Evolutionary conservation across 2,888 invertebrate species (phyloP).

Genomic region (Nomada ferruginata): DNA sequence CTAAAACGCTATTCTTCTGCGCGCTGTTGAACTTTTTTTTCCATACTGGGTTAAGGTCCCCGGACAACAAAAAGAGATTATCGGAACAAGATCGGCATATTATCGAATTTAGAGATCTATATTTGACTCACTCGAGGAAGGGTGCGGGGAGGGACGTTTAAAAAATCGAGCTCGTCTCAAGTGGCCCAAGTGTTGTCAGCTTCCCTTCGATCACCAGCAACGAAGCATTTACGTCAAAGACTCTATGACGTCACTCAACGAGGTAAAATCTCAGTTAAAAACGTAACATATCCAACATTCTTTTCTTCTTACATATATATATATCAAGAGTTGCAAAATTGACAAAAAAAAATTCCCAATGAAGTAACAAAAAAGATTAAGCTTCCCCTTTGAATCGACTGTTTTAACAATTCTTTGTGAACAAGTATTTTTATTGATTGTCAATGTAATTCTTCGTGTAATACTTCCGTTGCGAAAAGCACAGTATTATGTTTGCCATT

Average conservation of each 20-base stretch:
- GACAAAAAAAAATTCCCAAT: not conserved
- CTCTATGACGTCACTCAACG: conserved; percentile 67
- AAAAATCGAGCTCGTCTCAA: conserved; percentile 68
- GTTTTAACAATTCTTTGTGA: not conserved
- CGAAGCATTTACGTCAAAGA: conserved; percentile 72
- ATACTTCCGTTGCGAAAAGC: too few relatives aligned
- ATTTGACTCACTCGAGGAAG: conserved; percentile 47
- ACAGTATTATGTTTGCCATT: too few relatives aligned
- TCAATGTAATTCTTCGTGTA: too few relatives aligned
- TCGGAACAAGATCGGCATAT: conserved; percentile 53
- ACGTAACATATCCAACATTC: not conserved
- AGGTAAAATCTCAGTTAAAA: conserved; percentile 19
- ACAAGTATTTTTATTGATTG: too few relatives aligned
- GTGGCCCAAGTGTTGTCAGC: conserved; percentile 56
- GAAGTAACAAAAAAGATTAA: not conserved
- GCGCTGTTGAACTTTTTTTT: not conserved
- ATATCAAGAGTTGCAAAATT: too few relatives aligned
- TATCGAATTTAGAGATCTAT: conserved; percentile 59
- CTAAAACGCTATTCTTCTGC: not conserved
- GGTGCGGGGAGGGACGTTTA: conserved; percentile 42
- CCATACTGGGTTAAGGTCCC: conserved; percentile 17
- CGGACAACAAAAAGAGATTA: conserved; percentile 48
- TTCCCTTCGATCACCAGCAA: conserved; percentile 56
- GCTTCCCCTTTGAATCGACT: not conserved
- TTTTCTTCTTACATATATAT: too few relatives aligned